Percentiles rank a stretch among this genome's conserved stretches.
phyloP scores from a whole-genome alignment of 2,888 invertebrate species.

The Cataglyphis cursor region DNA sequence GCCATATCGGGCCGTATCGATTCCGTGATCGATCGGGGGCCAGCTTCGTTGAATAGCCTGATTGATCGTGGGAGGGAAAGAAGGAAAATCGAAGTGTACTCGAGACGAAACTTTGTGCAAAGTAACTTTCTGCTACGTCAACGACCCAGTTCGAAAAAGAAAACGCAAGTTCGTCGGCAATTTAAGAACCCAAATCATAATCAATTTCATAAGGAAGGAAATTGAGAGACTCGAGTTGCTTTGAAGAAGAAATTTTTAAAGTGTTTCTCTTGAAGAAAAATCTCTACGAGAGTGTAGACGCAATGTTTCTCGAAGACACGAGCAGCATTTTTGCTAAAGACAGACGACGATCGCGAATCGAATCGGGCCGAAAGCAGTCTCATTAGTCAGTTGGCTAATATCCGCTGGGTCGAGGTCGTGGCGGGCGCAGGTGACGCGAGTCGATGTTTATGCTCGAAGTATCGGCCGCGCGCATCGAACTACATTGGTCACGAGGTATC shows the following conservation, averaged over 20 bases:
- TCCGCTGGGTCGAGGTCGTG: conserved; percentile 64
- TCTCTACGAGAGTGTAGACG: not conserved
- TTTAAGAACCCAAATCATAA: not conserved
- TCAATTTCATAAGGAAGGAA: conserved; percentile 54
- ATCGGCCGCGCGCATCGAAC: conserved; percentile 83
- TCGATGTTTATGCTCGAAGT: conserved; percentile 81
- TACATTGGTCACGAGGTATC: conserved; percentile 85
- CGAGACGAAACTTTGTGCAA: conserved; percentile 12
- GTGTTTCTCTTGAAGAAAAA: not conserved
- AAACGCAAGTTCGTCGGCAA: conserved; percentile 1
- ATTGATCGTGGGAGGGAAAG: not conserved
- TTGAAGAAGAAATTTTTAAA: not conserved
- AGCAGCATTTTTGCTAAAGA: not conserved
- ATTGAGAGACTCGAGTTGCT: not conserved
- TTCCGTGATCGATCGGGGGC: conserved; percentile 32
- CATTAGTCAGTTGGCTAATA: conserved; percentile 4
- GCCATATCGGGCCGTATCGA: conserved; percentile 18
- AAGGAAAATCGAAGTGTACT: not conserved
- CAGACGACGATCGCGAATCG: conserved; percentile 51
- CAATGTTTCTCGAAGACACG: not conserved
- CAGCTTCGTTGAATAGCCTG: not conserved
- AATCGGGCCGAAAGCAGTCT: conserved; percentile 29
- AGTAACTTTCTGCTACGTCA: conserved; percentile 9
- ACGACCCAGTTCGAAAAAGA: conserved; percentile 8
- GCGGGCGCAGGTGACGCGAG: conserved; percentile 74